These are phyloP conservation scores for Heliothis virescens DNA, from an alignment of 1,140 invertebrate species.

Conservation along the genomic window DNA sequence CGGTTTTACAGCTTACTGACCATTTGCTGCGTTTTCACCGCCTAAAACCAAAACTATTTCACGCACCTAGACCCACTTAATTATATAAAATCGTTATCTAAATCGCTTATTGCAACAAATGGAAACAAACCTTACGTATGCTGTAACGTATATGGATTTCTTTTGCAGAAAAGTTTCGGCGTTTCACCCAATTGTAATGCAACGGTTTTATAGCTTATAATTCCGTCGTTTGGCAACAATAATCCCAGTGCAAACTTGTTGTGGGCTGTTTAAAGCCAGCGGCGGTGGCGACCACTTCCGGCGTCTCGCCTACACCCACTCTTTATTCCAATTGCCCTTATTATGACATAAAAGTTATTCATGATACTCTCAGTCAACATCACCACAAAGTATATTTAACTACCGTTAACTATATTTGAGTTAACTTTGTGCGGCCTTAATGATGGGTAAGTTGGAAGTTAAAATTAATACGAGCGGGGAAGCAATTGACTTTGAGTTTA, in stretches of 20 bases:
- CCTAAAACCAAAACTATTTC: too few relatives aligned
- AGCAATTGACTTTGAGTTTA: not conserved
- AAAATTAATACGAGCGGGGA: not conserved
- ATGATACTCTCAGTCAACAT: conserved; percentile 59
- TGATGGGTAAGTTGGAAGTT: not conserved
- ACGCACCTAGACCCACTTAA: too few relatives aligned
- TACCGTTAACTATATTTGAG: conserved; percentile 65
- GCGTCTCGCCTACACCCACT: conserved; percentile 47
- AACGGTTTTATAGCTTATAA: conserved; percentile 41
- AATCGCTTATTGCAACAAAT: too few relatives aligned
- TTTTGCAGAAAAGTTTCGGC: too few relatives aligned
- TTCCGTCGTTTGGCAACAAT: conserved; percentile 19
- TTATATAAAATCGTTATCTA: too few relatives aligned
- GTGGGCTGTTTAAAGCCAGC: not conserved
- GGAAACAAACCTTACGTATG: too few relatives aligned
- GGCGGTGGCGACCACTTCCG: conserved; percentile 57
- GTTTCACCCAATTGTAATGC: too few relatives aligned
- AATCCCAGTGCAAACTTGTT: conserved; percentile 24
- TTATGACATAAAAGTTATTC: conserved; percentile 77
- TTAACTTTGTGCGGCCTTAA: conserved; percentile 36
- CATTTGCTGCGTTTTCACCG: too few relatives aligned
- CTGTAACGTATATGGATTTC: too few relatives aligned
- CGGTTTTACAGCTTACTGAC: not conserved
- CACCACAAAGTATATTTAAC: conserved; percentile 65
- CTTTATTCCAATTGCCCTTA: conserved; percentile 65